Percentiles rank a stretch among this genome's conserved stretches.
phyloP scores from a whole-genome alignment of 1,140 invertebrate genomes.

The Octopus sinensis region DNA sequence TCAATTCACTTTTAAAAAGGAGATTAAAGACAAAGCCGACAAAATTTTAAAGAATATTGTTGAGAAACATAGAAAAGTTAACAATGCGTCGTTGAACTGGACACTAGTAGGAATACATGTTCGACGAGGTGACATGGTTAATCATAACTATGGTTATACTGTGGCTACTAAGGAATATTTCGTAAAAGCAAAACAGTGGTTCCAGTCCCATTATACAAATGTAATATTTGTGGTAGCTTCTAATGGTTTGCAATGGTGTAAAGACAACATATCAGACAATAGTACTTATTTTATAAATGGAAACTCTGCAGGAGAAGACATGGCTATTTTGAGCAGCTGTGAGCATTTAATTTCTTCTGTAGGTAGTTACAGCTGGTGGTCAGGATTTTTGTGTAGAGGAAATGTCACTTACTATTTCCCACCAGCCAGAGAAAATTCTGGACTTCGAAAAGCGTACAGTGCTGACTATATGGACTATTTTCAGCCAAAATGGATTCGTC shows the following conservation, averaged over 20 bases:
- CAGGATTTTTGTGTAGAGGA: slow-evolving; percentile 39
- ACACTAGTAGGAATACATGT: slow-evolving; percentile 30
- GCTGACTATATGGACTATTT: slow-evolving; percentile 28
- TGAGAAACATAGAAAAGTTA: slow-evolving; percentile 6
- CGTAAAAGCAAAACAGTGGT: slow-evolving; percentile 28
- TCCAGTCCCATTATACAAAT: slow-evolving; percentile 22
- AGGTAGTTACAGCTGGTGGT: slow-evolving; percentile 48
- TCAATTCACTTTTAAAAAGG: slow-evolving; percentile 26
- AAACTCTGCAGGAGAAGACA: slow-evolving; percentile 32
- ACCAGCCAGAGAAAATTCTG: slow-evolving; percentile 24
- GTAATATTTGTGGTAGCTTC: slow-evolving; percentile 32
- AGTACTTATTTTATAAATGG: slow-evolving; percentile 19
- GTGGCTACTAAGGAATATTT: slow-evolving; percentile 30
- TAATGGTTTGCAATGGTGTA: slow-evolving; percentile 25
- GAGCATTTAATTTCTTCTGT: slow-evolving; percentile 44
- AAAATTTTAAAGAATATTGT: slow-evolving; percentile 15
- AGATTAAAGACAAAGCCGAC: slow-evolving; percentile 16
- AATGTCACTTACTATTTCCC: slow-evolving; percentile 37
- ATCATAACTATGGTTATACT: slow-evolving; percentile 22
- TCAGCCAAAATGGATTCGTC: slow-evolving; percentile 23
- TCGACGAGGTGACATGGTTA: slow-evolving; percentile 27
- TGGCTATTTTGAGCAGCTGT: slow-evolving; percentile 34
- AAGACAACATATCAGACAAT: slow-evolving; percentile 19
- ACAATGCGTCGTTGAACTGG: background rate
- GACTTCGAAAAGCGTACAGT: slow-evolving; percentile 22